phyloP scores from a whole-genome alignment of 2,888 invertebrate species.

The Lasiommata megera region DNA sequence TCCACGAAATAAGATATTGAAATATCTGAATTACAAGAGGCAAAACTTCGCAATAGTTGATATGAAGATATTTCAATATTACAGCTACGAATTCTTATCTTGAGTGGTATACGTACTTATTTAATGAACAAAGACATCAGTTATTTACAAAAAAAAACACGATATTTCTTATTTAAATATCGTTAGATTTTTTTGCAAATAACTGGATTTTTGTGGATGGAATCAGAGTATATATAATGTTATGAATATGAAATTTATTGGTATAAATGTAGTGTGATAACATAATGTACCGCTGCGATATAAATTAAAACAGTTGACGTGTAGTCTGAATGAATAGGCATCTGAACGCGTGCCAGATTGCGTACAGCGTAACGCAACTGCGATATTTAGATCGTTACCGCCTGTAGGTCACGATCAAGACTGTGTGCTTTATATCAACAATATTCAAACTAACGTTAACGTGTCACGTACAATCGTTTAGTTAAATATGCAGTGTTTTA shows the following conservation, averaged over 20 bases:
- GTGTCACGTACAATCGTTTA: no score
- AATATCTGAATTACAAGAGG: not conserved
- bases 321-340: conserved; percentile 54
- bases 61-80: not conserved
- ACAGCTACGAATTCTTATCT: not conserved
- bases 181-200: no score
- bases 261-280: not conserved
- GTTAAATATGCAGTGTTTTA: no score
- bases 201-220: no score
- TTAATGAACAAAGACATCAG: no score
- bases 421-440: not conserved
- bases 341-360: conserved; percentile 63
- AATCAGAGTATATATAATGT: no score
- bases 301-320: not conserved
- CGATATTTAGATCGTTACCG: conserved; percentile 52
- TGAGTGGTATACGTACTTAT: no score
- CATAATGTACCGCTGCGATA: not conserved
- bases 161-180: no score
- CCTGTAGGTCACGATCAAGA: conserved; percentile 67
- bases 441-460: not conserved
- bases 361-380: conserved; percentile 46
- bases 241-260: not conserved
- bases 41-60: not conserved
- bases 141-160: no score
- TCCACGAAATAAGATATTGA: not conserved